Evolutionary conservation across 2,797 vertebrate genomes (phyloP).

Genomic region (Ptychobarbus kaznakovi): DNA sequence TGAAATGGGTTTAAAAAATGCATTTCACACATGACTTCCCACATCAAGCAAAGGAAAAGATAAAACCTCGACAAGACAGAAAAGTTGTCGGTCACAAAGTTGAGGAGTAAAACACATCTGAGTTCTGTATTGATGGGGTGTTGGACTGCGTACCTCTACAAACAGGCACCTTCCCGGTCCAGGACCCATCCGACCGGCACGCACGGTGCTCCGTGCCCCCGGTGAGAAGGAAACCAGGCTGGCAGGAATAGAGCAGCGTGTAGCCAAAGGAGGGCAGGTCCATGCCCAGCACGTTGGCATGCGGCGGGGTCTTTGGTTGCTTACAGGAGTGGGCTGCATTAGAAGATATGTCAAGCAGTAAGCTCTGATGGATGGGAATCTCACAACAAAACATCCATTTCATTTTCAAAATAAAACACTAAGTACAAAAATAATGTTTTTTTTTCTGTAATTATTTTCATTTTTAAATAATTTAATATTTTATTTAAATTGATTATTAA

Average conservation of each 20-base stretch:
- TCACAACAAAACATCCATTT: not conserved
- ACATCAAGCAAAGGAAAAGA: slow-evolving; percentile 5
- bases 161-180: slow-evolving; percentile 96
- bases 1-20: slow-evolving; percentile 24
- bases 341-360: slow-evolving; percentile 33
- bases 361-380: not conserved
- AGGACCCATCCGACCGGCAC: slow-evolving; percentile 93
- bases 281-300: slow-evolving; percentile 89
- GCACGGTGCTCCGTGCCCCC: slow-evolving; percentile 96
- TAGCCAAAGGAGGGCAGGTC: slow-evolving; percentile 95
- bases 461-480: not conserved
- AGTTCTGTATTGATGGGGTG: not conserved
- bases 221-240: slow-evolving; percentile 91
- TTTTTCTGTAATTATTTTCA: not conserved
- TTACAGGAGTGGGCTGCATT: slow-evolving; percentile 93
- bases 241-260: slow-evolving; percentile 94
- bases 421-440: not conserved
- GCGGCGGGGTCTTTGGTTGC: slow-evolving; percentile 89
- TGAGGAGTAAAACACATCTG: slow-evolving; percentile 15
- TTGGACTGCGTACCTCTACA: slow-evolving; percentile 85
- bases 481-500: not conserved
- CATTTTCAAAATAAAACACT: not conserved
- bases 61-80: not conserved
- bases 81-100: slow-evolving; percentile 11
- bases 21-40: slow-evolving; percentile 44